A percentile compares a stretch with the other conserved stretches of the same genome.
Evolutionary conservation across 2,797 vertebrate species (phyloP).

Genomic region (Epinephelus coioides): DNA sequence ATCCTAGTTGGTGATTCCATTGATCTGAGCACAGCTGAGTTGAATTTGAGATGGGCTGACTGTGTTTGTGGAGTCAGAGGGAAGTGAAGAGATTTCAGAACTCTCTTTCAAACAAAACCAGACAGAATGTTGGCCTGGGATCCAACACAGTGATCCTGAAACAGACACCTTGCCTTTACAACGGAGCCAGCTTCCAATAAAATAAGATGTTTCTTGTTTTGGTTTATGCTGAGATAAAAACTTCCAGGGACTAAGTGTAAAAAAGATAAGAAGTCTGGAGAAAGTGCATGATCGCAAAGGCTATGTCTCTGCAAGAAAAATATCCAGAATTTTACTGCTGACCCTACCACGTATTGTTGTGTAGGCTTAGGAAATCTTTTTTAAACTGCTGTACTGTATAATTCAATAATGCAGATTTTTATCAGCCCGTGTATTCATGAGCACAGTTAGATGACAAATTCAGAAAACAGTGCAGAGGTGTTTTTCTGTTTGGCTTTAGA

Average conservation of each 20-base stretch:
- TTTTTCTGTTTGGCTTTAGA: constrained; percentile 32
- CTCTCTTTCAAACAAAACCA: constrained; percentile 63
- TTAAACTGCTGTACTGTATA: constrained; percentile 3
- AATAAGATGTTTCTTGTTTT: constrained; percentile 57
- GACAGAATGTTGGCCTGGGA: constrained; percentile 57
- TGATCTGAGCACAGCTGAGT: constrained; percentile 66
- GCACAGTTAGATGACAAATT: constrained; percentile 25
- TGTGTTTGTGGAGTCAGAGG: constrained; percentile 53
- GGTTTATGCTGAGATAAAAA: constrained; percentile 57
- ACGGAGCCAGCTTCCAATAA: constrained; percentile 35
- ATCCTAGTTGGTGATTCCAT: constrained; percentile 65
- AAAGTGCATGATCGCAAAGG: constrained; percentile 39
- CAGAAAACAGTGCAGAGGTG: constrained; percentile 20
- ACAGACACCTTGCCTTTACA: constrained; percentile 41
- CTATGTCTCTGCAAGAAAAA: constrained; percentile 41
- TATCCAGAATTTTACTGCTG: constrained; percentile 20
- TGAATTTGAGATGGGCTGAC: constrained; percentile 66
- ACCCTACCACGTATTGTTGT: constrained; percentile 10
- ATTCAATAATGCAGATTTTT: constrained; percentile 40
- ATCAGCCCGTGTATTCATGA: constrained; percentile 37
- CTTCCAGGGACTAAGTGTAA: constrained; percentile 31
- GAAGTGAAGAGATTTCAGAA: constrained; percentile 61
- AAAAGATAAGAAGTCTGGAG: constrained; percentile 49
- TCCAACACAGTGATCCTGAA: constrained; percentile 47
- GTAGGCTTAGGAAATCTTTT: constrained; percentile 27